Base-by-base conservation (phyloP, 2,797 vertebrate genomes). In the Chelmon rostratus region DNA sequence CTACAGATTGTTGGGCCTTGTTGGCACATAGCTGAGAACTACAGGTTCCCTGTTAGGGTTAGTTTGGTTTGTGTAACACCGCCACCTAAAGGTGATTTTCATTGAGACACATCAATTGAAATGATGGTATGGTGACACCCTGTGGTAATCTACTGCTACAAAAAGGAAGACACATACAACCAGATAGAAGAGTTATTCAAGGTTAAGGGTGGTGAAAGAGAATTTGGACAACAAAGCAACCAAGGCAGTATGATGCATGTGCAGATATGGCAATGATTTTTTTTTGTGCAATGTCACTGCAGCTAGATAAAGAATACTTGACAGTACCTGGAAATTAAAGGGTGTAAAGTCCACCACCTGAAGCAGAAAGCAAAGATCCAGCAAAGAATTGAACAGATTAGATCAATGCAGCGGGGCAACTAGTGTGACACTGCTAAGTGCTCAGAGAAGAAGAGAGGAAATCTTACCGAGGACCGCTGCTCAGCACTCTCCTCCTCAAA, bases 291-390 rank as follows among this genome's bases (percentile, higher is more conserved):
- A 50, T 1, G 6, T 52, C 25, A 54, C 40, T 66, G 40, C 56
- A 73, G 71, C 28, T 33, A 82, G 73, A 44, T 23, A 66, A 76
- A 78, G 52, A 65, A 68, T 64, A 33, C 23, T 18, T 53, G 44
- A 84, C 56, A 81, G 85, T 95, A 96, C 95, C 95, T 96, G 95
- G 82, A 96, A 96, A 92, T 96, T 96, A 92, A 96, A 96, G 68
- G 95, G 94, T 74, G 94, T 91, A 89, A 95, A 96, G 92, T 96
- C 95, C 85, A 92, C 94, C 90, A 94, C 92, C 95, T 96, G 52
- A 25, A 94, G 79, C 68, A 82, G 73, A 82, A 87, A 92, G 90
- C 65, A 87, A 80, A 94, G 78, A 90, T 37, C 61, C 85, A 88
- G 53, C 74, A 81, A 6, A 86, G 18, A 82, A 67, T 69, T 50